A percentile compares a stretch with the other conserved stretches of the same genome.
Evolutionary conservation across 2,797 vertebrate genomes (phyloP).

Genomic region (Myotis myotis): DNA sequence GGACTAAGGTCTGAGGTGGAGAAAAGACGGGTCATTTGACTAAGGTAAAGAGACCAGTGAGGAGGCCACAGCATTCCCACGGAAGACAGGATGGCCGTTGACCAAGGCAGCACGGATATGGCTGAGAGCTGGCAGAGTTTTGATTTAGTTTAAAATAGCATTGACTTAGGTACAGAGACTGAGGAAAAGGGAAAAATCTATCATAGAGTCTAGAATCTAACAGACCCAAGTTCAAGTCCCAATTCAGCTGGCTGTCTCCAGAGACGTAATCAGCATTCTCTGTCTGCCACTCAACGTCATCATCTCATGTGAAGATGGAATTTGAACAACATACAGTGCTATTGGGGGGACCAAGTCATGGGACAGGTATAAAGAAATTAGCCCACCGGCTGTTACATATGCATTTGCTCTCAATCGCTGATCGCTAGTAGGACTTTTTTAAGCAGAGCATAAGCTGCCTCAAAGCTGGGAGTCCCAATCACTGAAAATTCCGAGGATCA

Average conservation of each 20-base stretch:
- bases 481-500: not conserved
- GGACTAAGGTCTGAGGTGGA: not conserved
- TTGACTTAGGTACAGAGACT: not conserved
- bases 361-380: not conserved
- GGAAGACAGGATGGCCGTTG: not conserved
- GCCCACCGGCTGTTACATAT: not conserved
- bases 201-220: not conserved
- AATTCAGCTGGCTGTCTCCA: not conserved
- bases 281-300: not conserved
- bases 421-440: not conserved
- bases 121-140: not conserved
- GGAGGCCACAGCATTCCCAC: not conserved
- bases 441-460: not conserved
- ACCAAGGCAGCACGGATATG: accelerated
- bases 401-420: not conserved
- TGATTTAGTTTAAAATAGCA: not conserved
- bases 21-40: too few relatives aligned
- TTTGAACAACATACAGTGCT: not conserved
- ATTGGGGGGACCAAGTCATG: not conserved
- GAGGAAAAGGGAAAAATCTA: not conserved
- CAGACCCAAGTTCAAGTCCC: not conserved
- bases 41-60: not conserved
- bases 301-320: not conserved
- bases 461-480: not conserved
- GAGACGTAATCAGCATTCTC: not conserved